Conservation (phyloP, 2,888 invertebrate species). For the Acanthopleura granulata region DNA sequence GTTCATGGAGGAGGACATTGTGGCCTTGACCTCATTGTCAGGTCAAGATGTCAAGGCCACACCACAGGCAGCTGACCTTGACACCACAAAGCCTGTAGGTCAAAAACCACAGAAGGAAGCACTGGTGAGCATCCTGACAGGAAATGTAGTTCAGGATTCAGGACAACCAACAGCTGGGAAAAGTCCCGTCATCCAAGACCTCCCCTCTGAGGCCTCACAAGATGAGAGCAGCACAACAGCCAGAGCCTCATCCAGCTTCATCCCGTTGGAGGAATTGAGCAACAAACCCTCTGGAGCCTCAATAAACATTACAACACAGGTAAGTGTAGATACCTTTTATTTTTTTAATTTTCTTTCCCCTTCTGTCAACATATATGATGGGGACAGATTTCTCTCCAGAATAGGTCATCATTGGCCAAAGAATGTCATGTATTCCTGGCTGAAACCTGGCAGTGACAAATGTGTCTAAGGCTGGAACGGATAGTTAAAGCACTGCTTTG, state of each 20-base stretch:
- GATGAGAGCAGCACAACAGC: background rate
- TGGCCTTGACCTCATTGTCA: background rate
- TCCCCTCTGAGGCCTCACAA: background rate
- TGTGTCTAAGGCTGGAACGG: too few relatives aligned
- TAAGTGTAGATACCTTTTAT: background rate
- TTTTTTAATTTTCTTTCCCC: too few relatives aligned
- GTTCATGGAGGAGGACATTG: conserved; percentile 56
- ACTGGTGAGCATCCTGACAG: background rate
- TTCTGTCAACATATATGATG: too few relatives aligned
- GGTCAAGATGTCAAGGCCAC: background rate
- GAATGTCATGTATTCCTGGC: too few relatives aligned
- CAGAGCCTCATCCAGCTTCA: background rate
- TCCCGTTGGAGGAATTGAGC: background rate
- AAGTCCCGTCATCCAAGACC: background rate
- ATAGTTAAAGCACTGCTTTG: too few relatives aligned
- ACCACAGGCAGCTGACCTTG: too few relatives aligned
- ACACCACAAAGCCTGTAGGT: background rate
- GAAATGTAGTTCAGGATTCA: background rate
- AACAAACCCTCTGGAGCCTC: background rate
- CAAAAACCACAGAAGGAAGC: background rate
- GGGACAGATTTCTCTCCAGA: too few relatives aligned
- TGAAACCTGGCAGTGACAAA: too few relatives aligned
- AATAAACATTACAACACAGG: conserved; percentile 3
- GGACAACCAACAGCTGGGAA: background rate
- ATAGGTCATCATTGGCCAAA: too few relatives aligned